Base-by-base conservation (phyloP, 2,797 vertebrate genomes). In the Prunella strophiata region DNA sequence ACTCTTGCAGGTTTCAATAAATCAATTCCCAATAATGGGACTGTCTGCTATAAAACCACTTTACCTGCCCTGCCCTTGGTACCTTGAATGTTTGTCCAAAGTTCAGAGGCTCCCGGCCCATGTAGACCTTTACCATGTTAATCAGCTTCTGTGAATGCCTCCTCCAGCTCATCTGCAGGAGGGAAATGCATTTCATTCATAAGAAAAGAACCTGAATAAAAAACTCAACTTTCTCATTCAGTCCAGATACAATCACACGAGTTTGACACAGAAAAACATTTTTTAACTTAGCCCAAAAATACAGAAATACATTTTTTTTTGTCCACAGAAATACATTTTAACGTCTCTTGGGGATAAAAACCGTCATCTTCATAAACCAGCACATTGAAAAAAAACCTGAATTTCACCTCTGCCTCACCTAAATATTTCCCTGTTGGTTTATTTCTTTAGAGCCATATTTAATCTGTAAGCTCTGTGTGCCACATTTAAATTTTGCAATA, bases 121-220 rank as follows among this genome's bases (percentile, higher is more conserved):
- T 97, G 93, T 98, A 99, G 29, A 97, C 96, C 89, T 96, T 98
- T 55, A 99, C 79, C 2, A 98, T 94, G 63, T 91, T 84, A 80
- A 89, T 98, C 87, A 99, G 97, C 16, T 97, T n/a, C 96, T 27
- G 66, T 74, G 93, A 98, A 99, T 7, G 99, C 98, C 57, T 98
- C 96, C 6, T 98, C 98, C 92, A 97, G 96, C 48, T 99, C 98
- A 96, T 99, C 99, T 99, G 87, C n/a, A 85, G 43, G 36, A 95
- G 89, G 5, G 59, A 89, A 29, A 30, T 1, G 21, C 4, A 32
- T 71, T 73, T 74, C 40, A 38, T 18, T n/a, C 5, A 40, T 6
- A 36, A 48, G 42, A 42, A 75, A 59, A 38, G 48, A 55, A 16
- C 23, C 0, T 3, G 36, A 23, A 70, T 14, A n/a, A 13, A 62